Evolutionary conservation across 2,797 vertebrate genomes (phyloP).

Genomic region (Simalia tracyae): DNA sequence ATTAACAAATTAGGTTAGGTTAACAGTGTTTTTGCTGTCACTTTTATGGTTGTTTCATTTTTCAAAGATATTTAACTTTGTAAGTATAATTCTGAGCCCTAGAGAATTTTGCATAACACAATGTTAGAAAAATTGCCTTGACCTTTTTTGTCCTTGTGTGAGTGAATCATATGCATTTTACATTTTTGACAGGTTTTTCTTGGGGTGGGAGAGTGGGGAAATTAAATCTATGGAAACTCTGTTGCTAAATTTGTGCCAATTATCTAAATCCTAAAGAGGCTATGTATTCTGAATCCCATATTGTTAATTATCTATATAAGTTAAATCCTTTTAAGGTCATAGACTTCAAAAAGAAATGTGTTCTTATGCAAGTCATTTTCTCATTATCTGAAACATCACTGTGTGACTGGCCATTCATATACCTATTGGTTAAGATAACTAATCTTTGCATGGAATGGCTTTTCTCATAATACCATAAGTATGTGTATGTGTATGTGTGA

Average conservation of each 20-base stretch:
- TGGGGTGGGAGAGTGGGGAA: not conserved
- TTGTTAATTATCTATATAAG: not conserved
- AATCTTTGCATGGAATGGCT: not conserved
- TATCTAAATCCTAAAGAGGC: constrained; percentile 63
- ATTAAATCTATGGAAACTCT: constrained; percentile 69
- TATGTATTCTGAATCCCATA: not conserved
- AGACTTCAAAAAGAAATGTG: not conserved
- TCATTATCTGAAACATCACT: not conserved
- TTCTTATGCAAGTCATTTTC: not conserved
- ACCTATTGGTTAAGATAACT: not conserved
- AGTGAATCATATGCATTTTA: constrained; percentile 68
- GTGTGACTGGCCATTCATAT: not conserved
- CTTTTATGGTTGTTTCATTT: constrained; percentile 80
- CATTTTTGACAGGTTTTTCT: constrained; percentile 29
- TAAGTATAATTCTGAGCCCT: constrained; percentile 76
- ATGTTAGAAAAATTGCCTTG: constrained; percentile 74
- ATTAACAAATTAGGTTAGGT: constrained; percentile 86
- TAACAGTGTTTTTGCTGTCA: constrained; percentile 81
- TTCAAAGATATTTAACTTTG: constrained; percentile 79
- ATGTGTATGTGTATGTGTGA: no score
- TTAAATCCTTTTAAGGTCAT: not conserved
- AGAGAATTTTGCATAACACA: constrained; percentile 67
- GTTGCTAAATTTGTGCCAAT: constrained; percentile 73
- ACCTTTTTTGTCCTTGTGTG: constrained; percentile 75
- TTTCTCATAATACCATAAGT: not conserved